Percentiles rank a stretch among this genome's conserved stretches.
Conservation (phyloP, 2,888 invertebrate genomes). For the Unio delphinus region DNA sequence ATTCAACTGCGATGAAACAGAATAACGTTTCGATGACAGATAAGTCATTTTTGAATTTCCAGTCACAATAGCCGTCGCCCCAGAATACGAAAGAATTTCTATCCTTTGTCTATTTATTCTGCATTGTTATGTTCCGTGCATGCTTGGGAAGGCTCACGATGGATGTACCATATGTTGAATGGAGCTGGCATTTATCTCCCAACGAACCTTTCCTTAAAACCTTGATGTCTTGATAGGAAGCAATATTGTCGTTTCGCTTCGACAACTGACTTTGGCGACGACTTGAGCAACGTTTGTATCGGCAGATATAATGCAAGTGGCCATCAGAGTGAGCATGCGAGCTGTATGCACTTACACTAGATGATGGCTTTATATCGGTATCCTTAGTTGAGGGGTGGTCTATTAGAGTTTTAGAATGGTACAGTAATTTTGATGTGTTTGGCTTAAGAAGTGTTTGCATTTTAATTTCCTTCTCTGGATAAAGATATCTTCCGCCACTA, state of each 20-base stretch:
- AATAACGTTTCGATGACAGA: no score
- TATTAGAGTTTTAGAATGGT: conserved; percentile 6
- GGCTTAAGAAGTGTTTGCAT: conserved; percentile 33
- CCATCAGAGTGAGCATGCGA: conserved; percentile 54
- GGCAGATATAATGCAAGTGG: conserved; percentile 45
- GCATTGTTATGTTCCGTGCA: no score
- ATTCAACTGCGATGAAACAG: no score
- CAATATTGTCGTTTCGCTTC: conserved; percentile 24
- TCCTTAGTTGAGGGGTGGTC: conserved; percentile 40
- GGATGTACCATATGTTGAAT: no score
- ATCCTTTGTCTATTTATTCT: no score
- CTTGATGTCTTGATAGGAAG: conserved; percentile 41
- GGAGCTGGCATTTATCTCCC: conserved; percentile 4
- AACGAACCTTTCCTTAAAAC: conserved; percentile 13
- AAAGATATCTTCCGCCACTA: conserved; percentile 15
- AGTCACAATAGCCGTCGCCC: no score
- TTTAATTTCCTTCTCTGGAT: conserved; percentile 32
- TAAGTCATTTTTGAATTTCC: no score
- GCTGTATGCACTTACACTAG: conserved; percentile 28
- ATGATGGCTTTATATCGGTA: conserved; percentile 35
- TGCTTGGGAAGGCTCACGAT: no score
- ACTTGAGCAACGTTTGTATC: conserved; percentile 44
- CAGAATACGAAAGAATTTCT: no score
- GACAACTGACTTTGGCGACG: conserved; percentile 28
- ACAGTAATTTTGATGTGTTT: conserved; percentile 6